Conservation (phyloP, 2,113 vertebrate species). For the Bagarius yarrelli region DNA sequence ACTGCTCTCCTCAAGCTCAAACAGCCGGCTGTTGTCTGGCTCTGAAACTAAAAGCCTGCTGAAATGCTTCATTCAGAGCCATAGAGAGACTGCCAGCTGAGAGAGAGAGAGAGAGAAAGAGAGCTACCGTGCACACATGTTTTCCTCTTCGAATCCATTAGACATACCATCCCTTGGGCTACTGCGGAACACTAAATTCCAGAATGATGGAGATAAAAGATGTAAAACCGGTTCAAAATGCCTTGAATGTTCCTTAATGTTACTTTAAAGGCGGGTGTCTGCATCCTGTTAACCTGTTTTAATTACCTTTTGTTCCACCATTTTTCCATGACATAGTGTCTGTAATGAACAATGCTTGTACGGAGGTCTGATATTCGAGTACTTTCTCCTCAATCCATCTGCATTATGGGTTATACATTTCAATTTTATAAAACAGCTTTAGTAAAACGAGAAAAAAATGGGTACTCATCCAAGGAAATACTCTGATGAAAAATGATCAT, state of each 20-base stretch:
- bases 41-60: slow-evolving; percentile 42
- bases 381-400: slow-evolving; percentile 6
- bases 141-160: slow-evolving; percentile 40
- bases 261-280: slow-evolving; percentile 10
- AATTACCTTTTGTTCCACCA: not conserved
- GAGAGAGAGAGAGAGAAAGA: slow-evolving; percentile 32
- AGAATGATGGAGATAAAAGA: slow-evolving; percentile 35
- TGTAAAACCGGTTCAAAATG: slow-evolving; percentile 17
- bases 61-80: slow-evolving; percentile 50
- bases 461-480: slow-evolving; percentile 34
- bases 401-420: not conserved
- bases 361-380: not conserved
- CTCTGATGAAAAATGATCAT: slow-evolving; percentile 51
- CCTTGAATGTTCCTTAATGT: slow-evolving; percentile 12
- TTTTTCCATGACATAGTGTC: slow-evolving; percentile 19
- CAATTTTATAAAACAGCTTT: not conserved
- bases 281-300: slow-evolving; percentile 12
- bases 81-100: slow-evolving; percentile 45
- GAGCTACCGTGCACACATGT: slow-evolving; percentile 49
- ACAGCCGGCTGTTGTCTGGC: slow-evolving; percentile 49
- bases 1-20: slow-evolving; percentile 17
- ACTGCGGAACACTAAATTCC: slow-evolving; percentile 23
- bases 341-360: slow-evolving; percentile 24
- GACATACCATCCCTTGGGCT: slow-evolving; percentile 20
- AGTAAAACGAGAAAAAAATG: not conserved